phyloP scores from a whole-genome alignment of 2,888 invertebrate genomes.

The Carabus problematicus region DNA sequence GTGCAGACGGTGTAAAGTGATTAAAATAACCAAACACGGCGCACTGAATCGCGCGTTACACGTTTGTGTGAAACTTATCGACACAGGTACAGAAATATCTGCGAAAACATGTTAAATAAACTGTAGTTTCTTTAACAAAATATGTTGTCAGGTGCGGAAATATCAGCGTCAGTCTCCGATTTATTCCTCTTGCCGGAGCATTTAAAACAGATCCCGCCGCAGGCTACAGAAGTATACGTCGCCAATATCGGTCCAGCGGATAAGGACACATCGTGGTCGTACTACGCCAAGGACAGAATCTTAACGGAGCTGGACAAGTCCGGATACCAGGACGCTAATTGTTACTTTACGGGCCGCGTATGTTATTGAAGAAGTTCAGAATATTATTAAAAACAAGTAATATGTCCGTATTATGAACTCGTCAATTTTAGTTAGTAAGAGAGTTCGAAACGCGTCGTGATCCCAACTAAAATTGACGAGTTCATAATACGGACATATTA shows the following conservation, averaged over 20 bases:
- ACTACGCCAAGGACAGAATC: background rate
- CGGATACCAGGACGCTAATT: conserved; percentile 14
- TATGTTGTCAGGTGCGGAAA: conserved; percentile 57
- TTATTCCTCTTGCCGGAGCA: conserved; percentile 63
- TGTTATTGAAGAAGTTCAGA: no score
- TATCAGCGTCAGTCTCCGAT: conserved; percentile 57
- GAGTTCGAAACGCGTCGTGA: no score
- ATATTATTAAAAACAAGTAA: no score
- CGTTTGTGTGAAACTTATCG: conserved; percentile 37
- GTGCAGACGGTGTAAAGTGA: conserved; percentile 66
- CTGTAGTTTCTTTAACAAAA: background rate
- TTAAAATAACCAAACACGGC: conserved; percentile 58
- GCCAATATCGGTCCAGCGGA: conserved; percentile 54
- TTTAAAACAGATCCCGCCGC: conserved; percentile 60
- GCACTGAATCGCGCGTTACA: conserved; percentile 46
- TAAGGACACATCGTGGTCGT: conserved; percentile 50
- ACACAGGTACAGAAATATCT: conserved; percentile 15
- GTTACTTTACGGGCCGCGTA: conserved; percentile 28
- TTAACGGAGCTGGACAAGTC: background rate
- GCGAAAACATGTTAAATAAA: background rate
- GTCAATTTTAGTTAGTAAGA: no score
- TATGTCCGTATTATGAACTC: no score
- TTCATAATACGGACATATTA: no score
- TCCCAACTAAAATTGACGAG: no score
- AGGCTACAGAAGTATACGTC: conserved; percentile 49